Evolutionary conservation across 2,797 vertebrate genomes (phyloP), one percentile per base, ranked within the genome.

Genomic region (Odontamblyopus lacepedii): DNA sequence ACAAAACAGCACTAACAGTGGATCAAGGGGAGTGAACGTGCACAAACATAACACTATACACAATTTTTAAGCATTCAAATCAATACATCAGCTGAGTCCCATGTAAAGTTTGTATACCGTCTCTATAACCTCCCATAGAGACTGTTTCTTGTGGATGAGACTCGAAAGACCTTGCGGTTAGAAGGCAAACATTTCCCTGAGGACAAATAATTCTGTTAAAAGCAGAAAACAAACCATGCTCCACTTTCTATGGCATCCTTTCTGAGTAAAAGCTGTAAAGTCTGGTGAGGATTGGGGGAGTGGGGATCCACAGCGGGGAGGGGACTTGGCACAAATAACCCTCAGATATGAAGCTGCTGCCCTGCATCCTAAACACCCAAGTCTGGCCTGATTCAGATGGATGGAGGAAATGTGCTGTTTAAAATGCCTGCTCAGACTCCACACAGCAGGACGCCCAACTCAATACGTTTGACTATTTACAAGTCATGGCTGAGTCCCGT

Each of bases 261-360:
- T 23, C 2, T 32, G 35, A 13, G 71, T 27, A 70, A 70, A 70
- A 55, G 9, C 19, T 27, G 23, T 11, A 59, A 4, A 67, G 72
- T 70, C 53, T 72, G 41, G 83, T 83, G 63, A 69, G 72, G 68
- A 80, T 86, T 78, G 80, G 3, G n/a, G 1, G 29, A 66, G 75
- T 56, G 15, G 63, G 81, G 19, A 59, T 30, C 35, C 74, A 76
- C 77, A 35, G 67, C 26, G 2, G 76, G 78, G 50, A 63, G 48
- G 63, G 71, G 68, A 70, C 59, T 63, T 78, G 71, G 76, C 80
- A 78, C 44, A 44, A 70, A 80, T 74, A 69, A 35, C 67, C 74
- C 15, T 64, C 29, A 62, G 63, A 78, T 77, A 76, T 70, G 69
- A 78, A 79, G 76, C 67, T 63, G 30, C 75, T 16, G 41, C 78